Evolutionary conservation across 2,113 vertebrate species (phyloP).

Genomic region (Paracanthobrama guichenoti): DNA sequence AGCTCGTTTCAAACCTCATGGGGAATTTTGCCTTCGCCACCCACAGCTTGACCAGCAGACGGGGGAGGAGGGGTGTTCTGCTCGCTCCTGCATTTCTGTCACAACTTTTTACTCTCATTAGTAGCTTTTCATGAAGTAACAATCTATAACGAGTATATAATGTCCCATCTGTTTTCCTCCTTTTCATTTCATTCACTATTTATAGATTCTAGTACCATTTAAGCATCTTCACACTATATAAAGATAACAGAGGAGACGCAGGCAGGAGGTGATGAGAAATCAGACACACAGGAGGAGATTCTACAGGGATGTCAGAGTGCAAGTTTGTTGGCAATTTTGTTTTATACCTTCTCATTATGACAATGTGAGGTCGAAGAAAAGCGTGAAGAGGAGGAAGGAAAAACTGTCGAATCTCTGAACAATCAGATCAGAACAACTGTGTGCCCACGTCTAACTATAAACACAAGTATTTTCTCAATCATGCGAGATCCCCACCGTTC

Average conservation of each 20-base stretch:
- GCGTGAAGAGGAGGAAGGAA: background rate
- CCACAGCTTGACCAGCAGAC: conserved; percentile 14
- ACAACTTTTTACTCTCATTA: conserved; percentile 7
- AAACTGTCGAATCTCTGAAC: background rate
- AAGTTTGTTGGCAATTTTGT: background rate
- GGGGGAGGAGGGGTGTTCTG: background rate
- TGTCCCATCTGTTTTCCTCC: background rate
- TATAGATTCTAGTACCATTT: background rate
- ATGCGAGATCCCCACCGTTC: background rate
- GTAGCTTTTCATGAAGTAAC: background rate
- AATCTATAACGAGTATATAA: background rate
- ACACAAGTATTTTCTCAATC: background rate
- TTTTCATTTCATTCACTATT: background rate
- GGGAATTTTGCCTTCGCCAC: background rate
- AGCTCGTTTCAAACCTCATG: conserved; percentile 18
- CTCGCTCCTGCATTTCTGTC: conserved; percentile 7
- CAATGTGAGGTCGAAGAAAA: too few species aligned
- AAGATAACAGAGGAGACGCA: background rate
- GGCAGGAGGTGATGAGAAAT: background rate
- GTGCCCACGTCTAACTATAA: background rate
- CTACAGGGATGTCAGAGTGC: background rate
- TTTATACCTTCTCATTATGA: background rate
- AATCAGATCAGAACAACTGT: background rate
- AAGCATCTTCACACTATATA: background rate
- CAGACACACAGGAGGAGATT: background rate